Percentiles rank a stretch among this genome's conserved stretches.
Conservation (phyloP, 2,888 invertebrate species). For the Dynastes maya region DNA sequence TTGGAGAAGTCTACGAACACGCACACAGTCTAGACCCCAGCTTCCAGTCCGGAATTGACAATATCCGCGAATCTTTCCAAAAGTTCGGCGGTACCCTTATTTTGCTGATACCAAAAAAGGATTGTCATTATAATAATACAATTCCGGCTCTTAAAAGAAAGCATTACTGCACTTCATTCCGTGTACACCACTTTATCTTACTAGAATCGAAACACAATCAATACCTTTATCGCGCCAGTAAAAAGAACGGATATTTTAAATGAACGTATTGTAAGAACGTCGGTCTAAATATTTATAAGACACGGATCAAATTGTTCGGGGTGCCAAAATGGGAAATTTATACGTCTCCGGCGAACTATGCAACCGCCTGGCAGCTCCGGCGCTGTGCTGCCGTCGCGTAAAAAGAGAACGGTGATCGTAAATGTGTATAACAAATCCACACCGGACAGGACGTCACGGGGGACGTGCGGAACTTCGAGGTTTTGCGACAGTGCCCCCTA, state of each 20-base stretch:
- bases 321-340: slow-evolving; percentile 25
- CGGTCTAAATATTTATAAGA: slow-evolving; percentile 24
- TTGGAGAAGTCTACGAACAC: too few relatives aligned
- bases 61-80: too few relatives aligned
- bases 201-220: not conserved
- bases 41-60: too few relatives aligned
- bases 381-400: not conserved
- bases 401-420: not conserved
- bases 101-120: too few relatives aligned
- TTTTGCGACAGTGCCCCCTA: not conserved
- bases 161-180: too few relatives aligned
- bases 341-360: slow-evolving; percentile 9
- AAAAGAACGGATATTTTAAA: slow-evolving; percentile 7
- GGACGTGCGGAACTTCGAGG: slow-evolving; percentile 1
- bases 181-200: not conserved
- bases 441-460: slow-evolving; percentile 6
- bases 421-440: not conserved
- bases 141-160: too few relatives aligned
- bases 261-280: slow-evolving; percentile 12
- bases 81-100: too few relatives aligned
- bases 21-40: too few relatives aligned
- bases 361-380: not conserved
- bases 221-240: not conserved
- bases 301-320: slow-evolving; percentile 26
- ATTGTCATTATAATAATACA: too few relatives aligned